phyloP scores from a whole-genome alignment of 2,888 invertebrate species.

The Cecidostiba fungosa region DNA sequence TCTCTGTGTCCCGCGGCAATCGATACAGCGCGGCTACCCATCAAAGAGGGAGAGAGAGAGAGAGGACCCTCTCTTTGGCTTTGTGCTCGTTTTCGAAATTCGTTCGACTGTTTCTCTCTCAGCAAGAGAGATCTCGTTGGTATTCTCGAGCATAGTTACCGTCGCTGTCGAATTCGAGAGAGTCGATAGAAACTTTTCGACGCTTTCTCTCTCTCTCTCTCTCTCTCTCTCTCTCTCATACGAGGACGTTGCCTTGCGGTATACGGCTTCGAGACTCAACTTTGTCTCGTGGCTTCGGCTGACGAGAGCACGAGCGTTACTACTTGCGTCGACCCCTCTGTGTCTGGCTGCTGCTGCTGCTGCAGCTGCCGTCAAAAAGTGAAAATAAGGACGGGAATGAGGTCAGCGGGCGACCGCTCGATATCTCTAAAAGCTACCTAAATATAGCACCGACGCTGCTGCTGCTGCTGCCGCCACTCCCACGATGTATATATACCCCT shows the following conservation, averaged over 20 bases:
- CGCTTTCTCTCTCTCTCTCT: not conserved
- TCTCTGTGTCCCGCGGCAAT: not conserved
- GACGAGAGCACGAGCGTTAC: constrained; percentile 39
- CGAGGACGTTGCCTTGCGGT: constrained; percentile 10
- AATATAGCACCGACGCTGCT: constrained; percentile 33
- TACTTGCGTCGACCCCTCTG: constrained; percentile 4
- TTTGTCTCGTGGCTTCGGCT: constrained; percentile 48
- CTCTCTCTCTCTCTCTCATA: not conserved
- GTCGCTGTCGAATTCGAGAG: constrained; percentile 37
- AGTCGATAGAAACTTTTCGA: constrained; percentile 50
- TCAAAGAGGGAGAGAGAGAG: constrained; percentile 25
- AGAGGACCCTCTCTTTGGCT: constrained; percentile 1
- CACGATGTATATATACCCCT: not conserved
- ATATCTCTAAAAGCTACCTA: constrained; percentile 58
- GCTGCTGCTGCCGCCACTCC: not conserved
- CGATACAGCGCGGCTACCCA: constrained; percentile 8
- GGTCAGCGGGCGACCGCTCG: constrained; percentile 52
- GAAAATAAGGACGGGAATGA: constrained; percentile 58
- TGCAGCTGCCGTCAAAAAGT: constrained; percentile 52
- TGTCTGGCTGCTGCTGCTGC: constrained; percentile 32
- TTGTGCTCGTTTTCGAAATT: constrained; percentile 38
- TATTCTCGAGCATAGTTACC: constrained; percentile 45
- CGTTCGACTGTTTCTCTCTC: constrained; percentile 13
- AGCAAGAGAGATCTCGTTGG: constrained; percentile 38
- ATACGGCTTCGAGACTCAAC: constrained; percentile 43